These are phyloP conservation scores for Macrochelys suwanniensis DNA, from an alignment of 2,797 vertebrate genomes.

Conservation along the genomic window DNA sequence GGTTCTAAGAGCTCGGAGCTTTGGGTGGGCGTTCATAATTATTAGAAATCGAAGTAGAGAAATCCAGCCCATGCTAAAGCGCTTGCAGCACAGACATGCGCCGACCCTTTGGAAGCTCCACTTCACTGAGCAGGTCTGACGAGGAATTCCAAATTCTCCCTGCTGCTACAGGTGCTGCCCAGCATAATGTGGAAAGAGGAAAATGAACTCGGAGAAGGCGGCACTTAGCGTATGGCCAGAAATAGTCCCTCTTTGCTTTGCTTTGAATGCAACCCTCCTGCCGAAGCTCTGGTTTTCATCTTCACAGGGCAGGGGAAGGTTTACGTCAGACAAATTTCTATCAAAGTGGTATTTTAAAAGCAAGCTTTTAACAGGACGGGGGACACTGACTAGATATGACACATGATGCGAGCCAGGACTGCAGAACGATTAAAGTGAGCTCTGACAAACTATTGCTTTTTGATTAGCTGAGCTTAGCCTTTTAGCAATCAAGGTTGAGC, in stretches of 20 bases:
- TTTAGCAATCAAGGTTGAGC: neutral
- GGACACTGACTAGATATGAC: constrained; percentile 29
- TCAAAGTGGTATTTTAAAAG: constrained; percentile 30
- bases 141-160: neutral
- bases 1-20: no score
- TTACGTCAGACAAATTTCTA: constrained; percentile 32
- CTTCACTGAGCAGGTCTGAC: neutral
- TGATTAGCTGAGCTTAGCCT: neutral
- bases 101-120: rapidly evolving
- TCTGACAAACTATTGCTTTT: neutral
- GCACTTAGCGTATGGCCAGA: neutral
- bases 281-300: constrained; percentile 50
- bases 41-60: no score
- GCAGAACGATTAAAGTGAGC: neutral
- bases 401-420: constrained; percentile 15
- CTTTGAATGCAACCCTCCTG: constrained; percentile 39
- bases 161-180: neutral
- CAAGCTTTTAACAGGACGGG: constrained; percentile 8
- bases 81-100: rapidly evolving
- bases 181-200: neutral
- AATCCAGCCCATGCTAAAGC: no score
- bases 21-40: no score
- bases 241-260: neutral
- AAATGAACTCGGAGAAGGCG: neutral
- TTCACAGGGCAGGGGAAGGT: constrained; percentile 2